These are phyloP conservation scores for Atractosteus spatula DNA, from an alignment of 2,113 vertebrate species.

Conservation along the genomic window DNA sequence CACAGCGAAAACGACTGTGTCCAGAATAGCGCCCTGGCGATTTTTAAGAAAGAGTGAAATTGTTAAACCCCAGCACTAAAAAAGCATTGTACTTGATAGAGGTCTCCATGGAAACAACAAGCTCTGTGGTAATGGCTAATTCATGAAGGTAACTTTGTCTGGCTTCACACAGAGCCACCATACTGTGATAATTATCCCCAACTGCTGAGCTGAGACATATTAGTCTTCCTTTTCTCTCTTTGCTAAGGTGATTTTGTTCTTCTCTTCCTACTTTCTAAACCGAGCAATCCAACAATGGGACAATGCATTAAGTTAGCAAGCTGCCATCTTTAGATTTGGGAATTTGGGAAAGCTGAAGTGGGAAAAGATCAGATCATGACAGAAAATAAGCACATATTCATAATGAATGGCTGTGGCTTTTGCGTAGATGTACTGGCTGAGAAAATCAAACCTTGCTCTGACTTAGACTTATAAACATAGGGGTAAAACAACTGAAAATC, in stretches of 20 bases:
- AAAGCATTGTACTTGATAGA: not conserved
- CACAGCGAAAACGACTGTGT: not conserved
- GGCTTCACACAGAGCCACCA: not conserved
- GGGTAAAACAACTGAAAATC: too few species aligned
- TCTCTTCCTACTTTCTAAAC: not conserved
- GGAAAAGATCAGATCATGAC: too few species aligned
- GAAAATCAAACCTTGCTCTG: too few species aligned
- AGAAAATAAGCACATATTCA: too few species aligned
- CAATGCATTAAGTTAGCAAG: not conserved
- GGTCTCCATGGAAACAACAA: slow-evolving; percentile 26
- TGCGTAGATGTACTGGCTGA: too few species aligned
- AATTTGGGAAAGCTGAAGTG: not conserved
- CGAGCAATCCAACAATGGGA: not conserved
- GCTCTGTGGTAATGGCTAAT: slow-evolving; percentile 15
- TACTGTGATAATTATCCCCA: slow-evolving; percentile 20
- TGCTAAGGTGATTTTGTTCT: not conserved
- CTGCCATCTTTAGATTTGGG: not conserved
- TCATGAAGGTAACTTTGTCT: slow-evolving; percentile 10
- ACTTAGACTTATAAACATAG: too few species aligned
- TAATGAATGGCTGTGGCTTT: too few species aligned
- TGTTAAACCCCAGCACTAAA: not conserved
- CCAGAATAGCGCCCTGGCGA: not conserved
- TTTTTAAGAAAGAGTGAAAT: not conserved
- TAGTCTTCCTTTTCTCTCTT: not conserved
- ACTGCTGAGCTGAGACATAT: slow-evolving; percentile 5